Evolutionary conservation across 1,140 invertebrate genomes (phyloP).

Genomic region (Panagrolaimus sp.): DNA sequence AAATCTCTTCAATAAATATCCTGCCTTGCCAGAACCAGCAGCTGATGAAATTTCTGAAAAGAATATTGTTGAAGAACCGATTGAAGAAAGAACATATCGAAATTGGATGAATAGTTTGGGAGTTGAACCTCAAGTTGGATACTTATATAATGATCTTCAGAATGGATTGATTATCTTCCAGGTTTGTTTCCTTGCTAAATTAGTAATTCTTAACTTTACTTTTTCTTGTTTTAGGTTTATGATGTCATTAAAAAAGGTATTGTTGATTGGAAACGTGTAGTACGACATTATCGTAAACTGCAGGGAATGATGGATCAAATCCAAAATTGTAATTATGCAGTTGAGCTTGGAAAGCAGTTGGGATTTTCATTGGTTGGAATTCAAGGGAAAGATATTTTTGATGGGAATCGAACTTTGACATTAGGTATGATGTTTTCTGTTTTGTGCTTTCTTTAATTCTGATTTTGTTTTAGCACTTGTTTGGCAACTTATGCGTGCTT

Average conservation of each 20-base stretch:
- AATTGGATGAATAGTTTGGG: slow-evolving; percentile 99
- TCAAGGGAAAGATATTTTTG: slow-evolving; percentile 88
- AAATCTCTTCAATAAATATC: slow-evolving; percentile 97
- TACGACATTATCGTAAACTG: slow-evolving; percentile 71
- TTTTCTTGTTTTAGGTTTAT: slow-evolving; percentile 75
- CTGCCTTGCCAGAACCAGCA: slow-evolving; percentile 66
- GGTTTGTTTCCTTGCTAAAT: slow-evolving; percentile 41
- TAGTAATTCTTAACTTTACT: background rate
- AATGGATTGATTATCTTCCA: slow-evolving; percentile 92
- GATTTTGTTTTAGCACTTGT: slow-evolving; percentile 71
- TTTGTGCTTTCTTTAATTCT: slow-evolving; percentile 13
- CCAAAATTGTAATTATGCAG: slow-evolving; percentile 97
- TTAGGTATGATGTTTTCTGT: slow-evolving; percentile 66
- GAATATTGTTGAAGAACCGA: slow-evolving; percentile 71
- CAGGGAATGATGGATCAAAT: slow-evolving; percentile 83
- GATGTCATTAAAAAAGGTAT: slow-evolving; percentile 92
- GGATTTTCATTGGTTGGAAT: slow-evolving; percentile 94
- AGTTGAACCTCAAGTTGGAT: slow-evolving; percentile 87
- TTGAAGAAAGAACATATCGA: slow-evolving; percentile 80
- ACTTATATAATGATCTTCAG: slow-evolving; percentile 89
- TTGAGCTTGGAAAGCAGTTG: slow-evolving; percentile 84
- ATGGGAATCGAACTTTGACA: slow-evolving; percentile 92
- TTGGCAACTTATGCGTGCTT: slow-evolving; percentile 98
- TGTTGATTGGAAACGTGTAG: slow-evolving; percentile 87
- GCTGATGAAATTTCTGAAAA: slow-evolving; percentile 58